Conservation (phyloP, 2,113 vertebrate species). For the Loxodonta africana region DNA sequence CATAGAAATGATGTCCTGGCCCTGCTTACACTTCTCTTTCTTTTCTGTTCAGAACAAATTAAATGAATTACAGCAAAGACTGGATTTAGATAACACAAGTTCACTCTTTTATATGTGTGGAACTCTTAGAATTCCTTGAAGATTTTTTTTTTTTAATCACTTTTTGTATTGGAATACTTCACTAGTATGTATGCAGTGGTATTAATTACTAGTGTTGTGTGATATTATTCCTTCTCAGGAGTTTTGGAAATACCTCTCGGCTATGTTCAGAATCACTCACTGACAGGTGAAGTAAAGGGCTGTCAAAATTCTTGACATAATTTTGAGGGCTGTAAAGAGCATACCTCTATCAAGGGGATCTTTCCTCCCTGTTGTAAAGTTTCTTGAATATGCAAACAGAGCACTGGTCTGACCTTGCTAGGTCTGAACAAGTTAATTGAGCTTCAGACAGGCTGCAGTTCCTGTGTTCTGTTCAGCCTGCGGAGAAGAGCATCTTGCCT, state of each 20-base stretch:
- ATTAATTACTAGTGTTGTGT: background rate
- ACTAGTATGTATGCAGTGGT: background rate
- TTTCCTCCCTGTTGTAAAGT: background rate
- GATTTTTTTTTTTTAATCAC: background rate
- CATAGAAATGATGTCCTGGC: background rate
- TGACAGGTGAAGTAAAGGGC: background rate
- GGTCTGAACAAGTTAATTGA: background rate
- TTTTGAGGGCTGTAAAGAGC: background rate
- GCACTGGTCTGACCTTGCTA: background rate
- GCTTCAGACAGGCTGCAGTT: background rate
- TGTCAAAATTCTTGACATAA: constrained; percentile 23
- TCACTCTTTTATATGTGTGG: constrained; percentile 41
- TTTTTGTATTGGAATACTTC: background rate
- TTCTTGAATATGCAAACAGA: background rate
- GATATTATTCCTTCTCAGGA: background rate
- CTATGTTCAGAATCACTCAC: background rate
- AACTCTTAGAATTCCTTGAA: background rate
- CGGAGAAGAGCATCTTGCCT: background rate
- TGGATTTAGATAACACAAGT: background rate
- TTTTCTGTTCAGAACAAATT: background rate
- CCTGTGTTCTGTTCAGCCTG: background rate
- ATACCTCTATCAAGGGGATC: background rate
- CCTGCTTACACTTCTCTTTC: background rate
- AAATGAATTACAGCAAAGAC: background rate
- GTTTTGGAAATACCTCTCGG: background rate